Base-by-base conservation (phyloP, 1,140 invertebrate species). In the Ostrea denselamellosa region DNA sequence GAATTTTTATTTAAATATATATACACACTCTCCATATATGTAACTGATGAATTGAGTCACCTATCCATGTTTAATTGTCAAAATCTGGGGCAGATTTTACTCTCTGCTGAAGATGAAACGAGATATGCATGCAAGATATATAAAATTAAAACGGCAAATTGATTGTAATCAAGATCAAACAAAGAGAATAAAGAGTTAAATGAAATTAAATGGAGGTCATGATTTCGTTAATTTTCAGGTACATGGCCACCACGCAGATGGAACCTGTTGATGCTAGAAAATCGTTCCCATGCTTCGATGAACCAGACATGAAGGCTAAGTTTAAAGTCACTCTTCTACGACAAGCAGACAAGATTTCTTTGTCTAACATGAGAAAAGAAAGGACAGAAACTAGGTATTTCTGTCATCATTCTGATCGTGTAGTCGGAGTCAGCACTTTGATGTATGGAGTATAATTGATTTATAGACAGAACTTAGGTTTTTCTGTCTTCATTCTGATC, bases 281-380 rank as follows among this genome's bases (percentile, higher is more conserved):
- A 86, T 98, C 97, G 1, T 99, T 99, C 94, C 98, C 98, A 0
- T 99, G 98, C 94, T 98, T 99, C 93, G 98, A 99, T 93, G 98
- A 99, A 92, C 98, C 98, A 0, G 96, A 95, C 51, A 56, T 88
- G 28, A 90, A 89, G 56, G 84, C 86, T 2, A 84, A 71, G 52
- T 90, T 90, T 44, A 88, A 89, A 53, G 83, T 89, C 17, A 89
- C 87, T 4, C 22, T 89, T 5, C 12, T 87, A 9, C 86, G 89
- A 25, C 83, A 83, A 85, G 95, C 96, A 85, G 52, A 87, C 14
- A 97, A 96, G 92, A 96, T 94, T 0, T 96, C 97, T 0, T 94
- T 98, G 10, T 97, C 97, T 87, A 99, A 99, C 91, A 98, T 98
- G 97, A 90, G 89, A n/a, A 85, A 82, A 19, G 62, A 51, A 19